Percentiles rank a stretch among this genome's conserved stretches.
These are phyloP conservation scores for Rhizoglyphus robini DNA, from an alignment of 1,140 invertebrate species.

Conservation along the genomic window DNA sequence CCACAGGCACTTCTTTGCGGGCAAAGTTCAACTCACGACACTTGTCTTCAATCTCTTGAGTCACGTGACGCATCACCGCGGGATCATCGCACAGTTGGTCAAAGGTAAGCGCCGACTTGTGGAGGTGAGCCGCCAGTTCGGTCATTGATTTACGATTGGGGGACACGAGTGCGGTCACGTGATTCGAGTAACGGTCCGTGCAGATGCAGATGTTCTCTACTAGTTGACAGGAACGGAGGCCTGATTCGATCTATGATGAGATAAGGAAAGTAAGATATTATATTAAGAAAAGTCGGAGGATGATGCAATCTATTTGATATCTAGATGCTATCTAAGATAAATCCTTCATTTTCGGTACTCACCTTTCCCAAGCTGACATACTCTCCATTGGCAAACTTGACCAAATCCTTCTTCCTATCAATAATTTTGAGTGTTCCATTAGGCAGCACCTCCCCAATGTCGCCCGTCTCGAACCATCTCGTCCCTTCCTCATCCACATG, in stretches of 20 bases:
- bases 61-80: constrained; percentile 55
- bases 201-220: constrained; percentile 93
- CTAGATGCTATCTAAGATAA: no score
- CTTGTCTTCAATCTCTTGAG: constrained; percentile 29
- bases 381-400: constrained; percentile 56
- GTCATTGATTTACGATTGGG: constrained; percentile 53
- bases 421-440: constrained; percentile 42
- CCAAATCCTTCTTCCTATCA: constrained; percentile 64
- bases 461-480: constrained; percentile 40
- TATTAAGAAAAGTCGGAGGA: constrained; percentile 7
- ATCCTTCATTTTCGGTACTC: no score
- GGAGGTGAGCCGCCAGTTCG: constrained; percentile 27
- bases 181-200: constrained; percentile 65
- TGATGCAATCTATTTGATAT: no score
- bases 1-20: constrained; percentile 35
- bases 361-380: constrained; percentile 32
- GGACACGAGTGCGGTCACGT: constrained; percentile 76
- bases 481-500: constrained; percentile 33
- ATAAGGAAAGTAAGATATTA: not conserved
- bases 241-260: constrained; percentile 44
- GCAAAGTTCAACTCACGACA: not conserved
- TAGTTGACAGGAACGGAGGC: constrained; percentile 76
- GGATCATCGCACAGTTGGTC: constrained; percentile 57
- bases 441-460: constrained; percentile 40
- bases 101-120: no score